Evolutionary conservation across 2,888 invertebrate species (phyloP), one percentile per base, ranked within the genome.

Genomic region (Halictus ligatus): DNA sequence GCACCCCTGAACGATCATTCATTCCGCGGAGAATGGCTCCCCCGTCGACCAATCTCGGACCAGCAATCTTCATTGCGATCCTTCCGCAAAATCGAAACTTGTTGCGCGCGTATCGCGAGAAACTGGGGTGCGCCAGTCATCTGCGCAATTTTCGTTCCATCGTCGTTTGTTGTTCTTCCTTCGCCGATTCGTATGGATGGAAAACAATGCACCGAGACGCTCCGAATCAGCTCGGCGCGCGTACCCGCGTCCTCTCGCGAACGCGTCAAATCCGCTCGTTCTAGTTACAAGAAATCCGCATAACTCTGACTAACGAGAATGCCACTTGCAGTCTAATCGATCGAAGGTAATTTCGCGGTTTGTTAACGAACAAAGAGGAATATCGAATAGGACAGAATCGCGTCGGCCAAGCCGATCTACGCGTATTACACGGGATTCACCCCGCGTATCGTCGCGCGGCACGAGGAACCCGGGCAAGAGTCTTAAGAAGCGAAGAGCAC

Each of bases 51-150:
- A 64, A 64, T 64, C 25, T 29, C 64, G 4, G n/a, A n/a, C 58
- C 58, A n/a, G n/a, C 58, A 10, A 58, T 58, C 58, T 58, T n/a
- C 21, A n/a, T 58, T n/a, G 1, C 58, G n/a, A 58, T n/a, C 12
- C n/a, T n/a, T 58, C n/a, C 58, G 58, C 12, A n/a, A n/a, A 58
- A 58, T 58, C 58, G 58, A 58, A n/a, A 58, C 58, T 58, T 58
- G 58, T 58, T 58, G 58, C 58, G n/a, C 58, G 12, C 58, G n/a
- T n/a, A 12, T 58, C 54, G 21, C 54, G 21, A 54, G 54, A 21
- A 54, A 54, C 54, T 10, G 8, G 6, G 10, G 8, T 2, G 43
- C 43, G 43, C 50, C 50, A 21, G 7, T 15, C 50, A 7, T 50
- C 50, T 21, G 50, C 21, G 50, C 21, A 18, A 54, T 54, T 54